Percentiles rank a stretch among this genome's conserved stretches.
Evolutionary conservation across 1,140 invertebrate genomes (phyloP).

Genomic region (Pararge aegeria): DNA sequence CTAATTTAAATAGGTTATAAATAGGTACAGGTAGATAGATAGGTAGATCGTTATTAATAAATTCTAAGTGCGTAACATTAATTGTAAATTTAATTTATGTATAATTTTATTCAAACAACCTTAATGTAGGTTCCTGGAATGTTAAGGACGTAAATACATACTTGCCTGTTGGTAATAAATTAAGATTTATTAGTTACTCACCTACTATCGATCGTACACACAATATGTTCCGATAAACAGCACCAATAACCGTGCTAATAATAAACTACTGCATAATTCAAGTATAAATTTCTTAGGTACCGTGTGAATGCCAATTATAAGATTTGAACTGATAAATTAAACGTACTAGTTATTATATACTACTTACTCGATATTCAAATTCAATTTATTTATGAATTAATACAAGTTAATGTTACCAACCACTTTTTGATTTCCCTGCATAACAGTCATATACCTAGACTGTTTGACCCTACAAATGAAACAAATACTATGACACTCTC

Average conservation of each 20-base stretch:
- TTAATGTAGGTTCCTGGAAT: conserved; percentile 21
- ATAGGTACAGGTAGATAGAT: too few species aligned
- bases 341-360: too few species aligned
- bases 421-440: too few species aligned
- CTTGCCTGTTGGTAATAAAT: conserved; percentile 7
- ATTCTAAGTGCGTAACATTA: background rate
- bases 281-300: conserved; percentile 14
- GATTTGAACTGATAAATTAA: background rate
- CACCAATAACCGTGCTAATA: background rate
- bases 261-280: conserved; percentile 12
- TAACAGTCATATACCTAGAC: too few species aligned
- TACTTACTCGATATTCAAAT: too few species aligned
- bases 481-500: too few species aligned
- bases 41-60: too few species aligned
- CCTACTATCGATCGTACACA: conserved; percentile 13
- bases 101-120: conserved; percentile 9
- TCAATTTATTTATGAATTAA: too few species aligned
- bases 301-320: background rate
- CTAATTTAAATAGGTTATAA: too few species aligned
- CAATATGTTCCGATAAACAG: conserved; percentile 18
- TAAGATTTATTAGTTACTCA: conserved; percentile 19
- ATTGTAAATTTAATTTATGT: background rate
- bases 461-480: too few species aligned
- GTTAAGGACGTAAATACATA: conserved; percentile 20
- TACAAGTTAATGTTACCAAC: too few species aligned